These are phyloP conservation scores for Aphis gossypii DNA, from an alignment of 1,140 invertebrate species.

Conservation along the genomic window DNA sequence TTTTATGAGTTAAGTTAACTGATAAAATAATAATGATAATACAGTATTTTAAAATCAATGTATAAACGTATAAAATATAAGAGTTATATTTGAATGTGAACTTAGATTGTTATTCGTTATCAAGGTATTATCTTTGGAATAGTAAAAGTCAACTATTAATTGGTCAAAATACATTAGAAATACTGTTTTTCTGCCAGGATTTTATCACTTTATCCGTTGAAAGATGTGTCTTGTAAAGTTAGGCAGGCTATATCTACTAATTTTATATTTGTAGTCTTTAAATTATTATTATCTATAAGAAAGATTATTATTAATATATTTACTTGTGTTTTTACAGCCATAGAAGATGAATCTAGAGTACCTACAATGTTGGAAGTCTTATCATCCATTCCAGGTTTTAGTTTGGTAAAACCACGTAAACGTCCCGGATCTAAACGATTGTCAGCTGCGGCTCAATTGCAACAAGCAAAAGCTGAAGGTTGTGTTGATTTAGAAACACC, in stretches of 20 bases:
- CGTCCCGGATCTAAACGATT: slow-evolving; percentile 74
- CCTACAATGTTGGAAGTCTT: slow-evolving; percentile 84
- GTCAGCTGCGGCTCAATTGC: slow-evolving; percentile 84
- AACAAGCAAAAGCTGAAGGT: slow-evolving; percentile 88
- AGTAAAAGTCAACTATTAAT: too few relatives aligned
- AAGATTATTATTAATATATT: neutral
- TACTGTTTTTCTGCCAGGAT: too few relatives aligned
- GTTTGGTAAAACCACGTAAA: slow-evolving; percentile 77
- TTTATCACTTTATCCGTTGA: too few relatives aligned
- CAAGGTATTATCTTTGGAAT: too few relatives aligned
- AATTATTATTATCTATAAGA: neutral
- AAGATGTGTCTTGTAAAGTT: too few relatives aligned
- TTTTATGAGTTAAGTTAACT: too few relatives aligned
- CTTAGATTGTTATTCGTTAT: too few relatives aligned
- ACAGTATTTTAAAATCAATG: too few relatives aligned
- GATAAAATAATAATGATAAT: too few relatives aligned
- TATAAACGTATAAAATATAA: too few relatives aligned
- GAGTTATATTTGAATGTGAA: too few relatives aligned
- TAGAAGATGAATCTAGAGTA: slow-evolving; percentile 60
- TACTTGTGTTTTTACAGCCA: slow-evolving; percentile 37
- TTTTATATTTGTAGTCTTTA: neutral
- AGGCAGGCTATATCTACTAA: neutral
- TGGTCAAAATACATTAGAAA: too few relatives aligned
- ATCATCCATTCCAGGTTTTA: slow-evolving; percentile 89
- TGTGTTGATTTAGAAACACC: slow-evolving; percentile 95